Evolutionary conservation across 2,113 vertebrate genomes (phyloP), one percentile per base, ranked within the genome.

Genomic region (Microcebus jonahi): DNA sequence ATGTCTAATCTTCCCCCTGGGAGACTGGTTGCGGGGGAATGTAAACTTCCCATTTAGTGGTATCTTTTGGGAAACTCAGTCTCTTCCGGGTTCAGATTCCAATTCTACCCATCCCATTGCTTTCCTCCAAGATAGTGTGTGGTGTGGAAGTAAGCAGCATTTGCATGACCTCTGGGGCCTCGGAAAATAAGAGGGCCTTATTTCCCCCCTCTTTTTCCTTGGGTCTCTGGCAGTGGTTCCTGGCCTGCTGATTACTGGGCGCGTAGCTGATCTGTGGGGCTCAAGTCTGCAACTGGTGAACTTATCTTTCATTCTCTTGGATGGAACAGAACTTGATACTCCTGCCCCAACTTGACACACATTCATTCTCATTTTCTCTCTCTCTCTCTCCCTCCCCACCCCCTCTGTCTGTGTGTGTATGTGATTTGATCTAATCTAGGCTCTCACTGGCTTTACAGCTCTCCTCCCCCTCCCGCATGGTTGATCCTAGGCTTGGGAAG

Each of bases 351-450:
- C 29, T 36, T 31, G n/a, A 45, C 45, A 50, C 13, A 42, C 7
- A 27, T 45, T 25, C 2, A 8, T 45, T 59, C 6, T 15, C 1
- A 53, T 7, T 42, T 18, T 31, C 17, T 29, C 55, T 17, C 55
- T 25, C 0, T 50, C 65, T 27, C 8, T 55, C 25, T 14, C 23
- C 11, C 18, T 42, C 23, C 18, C 36, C 15, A 4, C 1, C 13
- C 2, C 50, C 6, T 10, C 1, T 68, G 13, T 45, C 45, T 34
- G 1, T 57, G 6, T 9, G 5, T 27, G 1, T 81, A 12, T 36
- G 20, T 79, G 34, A 57, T 27, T 36, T 68, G 39, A 45, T 53
- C 61, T 93, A 10, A 34, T 50, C 13, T 12, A 73, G 48, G 55
- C 29, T 90, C 20, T 76, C 13, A 8, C 6, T 85, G 12, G 13